Percentiles rank a stretch among this genome's conserved stretches.
These are phyloP conservation scores for Centropristis striata DNA, from an alignment of 2,113 vertebrate genomes.

Conservation along the genomic window DNA sequence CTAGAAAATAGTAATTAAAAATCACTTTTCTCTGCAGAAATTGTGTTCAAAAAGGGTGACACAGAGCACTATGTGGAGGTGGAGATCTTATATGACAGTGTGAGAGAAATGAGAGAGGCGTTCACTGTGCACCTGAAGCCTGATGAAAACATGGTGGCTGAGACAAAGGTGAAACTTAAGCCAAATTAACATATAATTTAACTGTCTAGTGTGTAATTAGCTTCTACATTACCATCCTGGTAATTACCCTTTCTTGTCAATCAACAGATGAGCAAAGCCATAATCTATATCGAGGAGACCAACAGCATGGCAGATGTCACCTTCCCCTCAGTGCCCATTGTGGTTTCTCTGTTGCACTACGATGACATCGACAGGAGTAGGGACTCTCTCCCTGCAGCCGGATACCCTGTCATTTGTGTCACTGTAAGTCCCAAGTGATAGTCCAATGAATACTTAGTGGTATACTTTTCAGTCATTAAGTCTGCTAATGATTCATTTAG, in stretches of 20 bases:
- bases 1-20: conserved; percentile 68
- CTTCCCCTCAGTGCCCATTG: conserved; percentile 92
- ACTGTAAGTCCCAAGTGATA: conserved; percentile 87
- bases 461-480: conserved; percentile 12
- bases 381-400: conserved; percentile 85
- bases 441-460: neutral
- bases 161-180: conserved; percentile 90
- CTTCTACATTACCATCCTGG: conserved; percentile 1
- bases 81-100: conserved; percentile 91
- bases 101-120: conserved; percentile 95
- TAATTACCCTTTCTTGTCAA: conserved; percentile 50
- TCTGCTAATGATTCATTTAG: conserved; percentile 23
- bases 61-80: conserved; percentile 90
- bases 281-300: conserved; percentile 95
- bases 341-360: conserved; percentile 92
- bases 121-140: conserved; percentile 96
- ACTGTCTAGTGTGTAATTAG: conserved; percentile 2
- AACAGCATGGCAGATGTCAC: conserved; percentile 96
- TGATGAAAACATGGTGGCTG: conserved; percentile 97
- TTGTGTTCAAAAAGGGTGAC: conserved; percentile 93
- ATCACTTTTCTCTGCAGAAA: conserved; percentile 84
- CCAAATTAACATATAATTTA: conserved; percentile 20
- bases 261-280: conserved; percentile 90
- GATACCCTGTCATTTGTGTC: conserved; percentile 94
- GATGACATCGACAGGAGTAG: conserved; percentile 85